Evolutionary conservation across 2,797 vertebrate genomes (phyloP).

Genomic region (Peromyscus eremicus): DNA sequence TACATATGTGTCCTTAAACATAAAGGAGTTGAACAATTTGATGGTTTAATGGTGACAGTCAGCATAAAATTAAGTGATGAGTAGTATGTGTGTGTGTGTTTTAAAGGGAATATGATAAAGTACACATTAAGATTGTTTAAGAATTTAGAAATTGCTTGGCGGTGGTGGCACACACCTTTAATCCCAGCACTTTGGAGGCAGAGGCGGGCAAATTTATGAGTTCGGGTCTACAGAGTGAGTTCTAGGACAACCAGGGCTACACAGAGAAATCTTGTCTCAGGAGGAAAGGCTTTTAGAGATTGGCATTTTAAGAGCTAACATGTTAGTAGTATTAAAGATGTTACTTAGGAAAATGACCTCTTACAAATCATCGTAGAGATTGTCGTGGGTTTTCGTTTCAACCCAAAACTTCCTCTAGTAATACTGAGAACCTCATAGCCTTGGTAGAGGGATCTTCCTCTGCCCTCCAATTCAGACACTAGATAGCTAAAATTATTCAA

Average conservation of each 20-base stretch:
- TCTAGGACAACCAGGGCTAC: not conserved
- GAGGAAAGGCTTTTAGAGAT: not conserved
- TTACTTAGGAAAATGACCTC: not conserved
- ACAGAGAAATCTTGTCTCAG: not conserved
- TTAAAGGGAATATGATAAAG: not conserved
- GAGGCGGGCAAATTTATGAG: not conserved
- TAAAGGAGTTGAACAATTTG: not conserved
- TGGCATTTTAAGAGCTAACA: not conserved
- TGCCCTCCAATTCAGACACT: not conserved
- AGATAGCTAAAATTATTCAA: not conserved
- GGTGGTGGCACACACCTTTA: not conserved
- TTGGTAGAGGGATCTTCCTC: not conserved
- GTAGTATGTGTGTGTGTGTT: not conserved
- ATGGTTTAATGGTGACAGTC: not conserved
- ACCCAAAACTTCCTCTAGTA: not conserved
- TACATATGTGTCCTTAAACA: not conserved
- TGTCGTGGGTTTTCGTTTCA: conserved; percentile 14
- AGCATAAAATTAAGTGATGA: not conserved
- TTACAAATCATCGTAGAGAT: not conserved
- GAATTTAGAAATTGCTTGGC: conserved; percentile 6
- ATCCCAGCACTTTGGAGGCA: not conserved
- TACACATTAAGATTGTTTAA: conserved; percentile 11
- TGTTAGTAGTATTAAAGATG: not conserved
- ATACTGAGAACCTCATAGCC: not conserved
- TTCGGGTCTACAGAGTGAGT: not conserved